phyloP scores from a whole-genome alignment of 2,888 invertebrate genomes.

The Heliconius cydno region DNA sequence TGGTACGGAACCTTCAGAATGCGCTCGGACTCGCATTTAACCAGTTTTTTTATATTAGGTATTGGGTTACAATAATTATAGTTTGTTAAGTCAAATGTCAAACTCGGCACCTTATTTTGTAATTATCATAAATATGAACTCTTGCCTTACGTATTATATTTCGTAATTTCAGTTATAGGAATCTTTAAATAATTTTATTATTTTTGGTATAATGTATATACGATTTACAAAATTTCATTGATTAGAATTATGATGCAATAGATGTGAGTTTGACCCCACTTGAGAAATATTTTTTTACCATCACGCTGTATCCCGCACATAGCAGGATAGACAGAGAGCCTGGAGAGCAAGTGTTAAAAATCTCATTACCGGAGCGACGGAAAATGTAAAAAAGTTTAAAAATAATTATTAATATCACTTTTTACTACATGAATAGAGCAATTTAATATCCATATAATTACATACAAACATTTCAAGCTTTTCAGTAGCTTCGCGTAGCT shows the following conservation, averaged over 20 bases:
- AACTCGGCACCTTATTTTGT: not conserved
- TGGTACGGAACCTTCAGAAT: too few relatives aligned
- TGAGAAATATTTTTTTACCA: not conserved
- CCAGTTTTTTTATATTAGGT: conserved; percentile 3
- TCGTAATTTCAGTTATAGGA: not conserved
- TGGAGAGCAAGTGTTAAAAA: too few relatives aligned
- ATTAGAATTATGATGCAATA: not conserved
- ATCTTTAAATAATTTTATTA: not conserved
- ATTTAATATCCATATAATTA: not conserved
- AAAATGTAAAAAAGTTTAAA: not conserved
- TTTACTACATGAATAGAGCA: not conserved
- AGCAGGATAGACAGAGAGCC: not conserved
- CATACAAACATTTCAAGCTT: not conserved
- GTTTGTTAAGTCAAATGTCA: conserved; percentile 26
- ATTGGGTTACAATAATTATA: conserved; percentile 22
- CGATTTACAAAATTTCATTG: not conserved
- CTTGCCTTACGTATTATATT: not conserved
- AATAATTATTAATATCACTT: not conserved
- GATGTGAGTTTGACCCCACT: not conserved
- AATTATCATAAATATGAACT: conserved; percentile 20
- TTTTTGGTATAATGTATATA: not conserved
- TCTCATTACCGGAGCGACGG: too few relatives aligned
- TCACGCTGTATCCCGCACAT: not conserved
- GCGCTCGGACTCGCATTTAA: too few relatives aligned
- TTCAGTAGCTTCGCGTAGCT: not conserved